Percentiles rank a stretch among this genome's conserved stretches.
These are phyloP conservation scores for Eospalax fontanierii DNA, from an alignment of 2,797 vertebrate species.

Conservation along the genomic window DNA sequence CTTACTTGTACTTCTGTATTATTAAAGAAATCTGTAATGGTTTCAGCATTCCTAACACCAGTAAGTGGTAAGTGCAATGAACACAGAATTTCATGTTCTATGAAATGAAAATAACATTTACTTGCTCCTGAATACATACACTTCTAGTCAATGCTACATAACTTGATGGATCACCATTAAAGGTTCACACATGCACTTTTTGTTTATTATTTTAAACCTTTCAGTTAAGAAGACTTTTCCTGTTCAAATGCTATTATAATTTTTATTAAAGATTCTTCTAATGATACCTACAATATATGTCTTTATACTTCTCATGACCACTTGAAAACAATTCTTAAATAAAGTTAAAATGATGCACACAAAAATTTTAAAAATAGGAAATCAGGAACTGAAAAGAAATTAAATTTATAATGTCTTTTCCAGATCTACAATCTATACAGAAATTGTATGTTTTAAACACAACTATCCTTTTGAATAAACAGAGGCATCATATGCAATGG, in stretches of 20 bases:
- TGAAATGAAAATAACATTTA: not conserved
- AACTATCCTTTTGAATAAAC: not conserved
- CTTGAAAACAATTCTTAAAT: not conserved
- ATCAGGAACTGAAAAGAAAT: not conserved
- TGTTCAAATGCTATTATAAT: slow-evolving; percentile 6
- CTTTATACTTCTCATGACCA: slow-evolving; percentile 26
- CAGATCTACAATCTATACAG: not conserved
- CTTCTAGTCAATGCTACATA: not conserved
- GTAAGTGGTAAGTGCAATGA: not conserved
- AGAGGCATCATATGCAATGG: not conserved
- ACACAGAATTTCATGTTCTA: not conserved
- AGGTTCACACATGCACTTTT: not conserved
- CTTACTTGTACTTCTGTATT: not conserved
- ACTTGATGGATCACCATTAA: not conserved
- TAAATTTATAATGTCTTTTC: not conserved
- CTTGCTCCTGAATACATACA: not conserved
- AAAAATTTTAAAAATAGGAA: not conserved
- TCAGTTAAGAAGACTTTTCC: not conserved
- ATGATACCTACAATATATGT: not conserved
- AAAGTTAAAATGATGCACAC: not conserved
- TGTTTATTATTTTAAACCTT: not conserved
- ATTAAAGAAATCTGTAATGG: not conserved
- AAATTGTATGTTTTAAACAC: not conserved
- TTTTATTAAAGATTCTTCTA: slow-evolving; percentile 26
- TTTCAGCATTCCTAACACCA: not conserved